Percentiles rank a stretch among this genome's conserved stretches.
phyloP scores from a whole-genome alignment of 2,113 vertebrate genomes.

The Colistium nudipinnis region DNA sequence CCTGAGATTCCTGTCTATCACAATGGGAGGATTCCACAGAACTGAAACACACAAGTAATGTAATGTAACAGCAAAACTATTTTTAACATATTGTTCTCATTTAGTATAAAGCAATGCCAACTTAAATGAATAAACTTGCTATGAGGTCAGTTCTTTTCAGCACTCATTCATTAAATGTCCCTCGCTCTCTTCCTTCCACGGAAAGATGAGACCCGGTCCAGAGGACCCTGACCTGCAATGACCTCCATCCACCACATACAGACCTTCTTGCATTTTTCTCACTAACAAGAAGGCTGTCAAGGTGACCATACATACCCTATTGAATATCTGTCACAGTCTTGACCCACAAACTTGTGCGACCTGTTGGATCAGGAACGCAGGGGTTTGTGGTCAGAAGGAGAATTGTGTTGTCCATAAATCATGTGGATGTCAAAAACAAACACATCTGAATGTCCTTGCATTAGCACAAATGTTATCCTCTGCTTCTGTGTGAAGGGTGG shows the following conservation, averaged over 20 bases:
- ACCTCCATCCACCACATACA: constrained; percentile 35
- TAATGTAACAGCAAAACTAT: constrained; percentile 7
- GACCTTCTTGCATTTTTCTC: constrained; percentile 41
- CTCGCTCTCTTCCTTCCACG: constrained; percentile 12
- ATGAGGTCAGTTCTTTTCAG: constrained; percentile 5
- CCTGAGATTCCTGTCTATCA: constrained; percentile 41
- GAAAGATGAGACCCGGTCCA: constrained; percentile 14
- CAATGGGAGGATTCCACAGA: constrained; percentile 33
- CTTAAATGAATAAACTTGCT: no score
- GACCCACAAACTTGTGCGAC: constrained; percentile 40
- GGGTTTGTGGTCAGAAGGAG: constrained; percentile 33
- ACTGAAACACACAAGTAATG: constrained; percentile 3
- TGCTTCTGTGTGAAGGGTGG: constrained; percentile 12
- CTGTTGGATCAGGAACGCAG: neutral
- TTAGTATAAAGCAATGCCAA: no score
- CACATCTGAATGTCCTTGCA: constrained; percentile 36
- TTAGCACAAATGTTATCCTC: constrained; percentile 10
- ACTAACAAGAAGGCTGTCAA: constrained; percentile 39
- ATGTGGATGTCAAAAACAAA: constrained; percentile 26
- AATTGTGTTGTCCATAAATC: constrained; percentile 31
- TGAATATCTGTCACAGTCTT: constrained; percentile 29
- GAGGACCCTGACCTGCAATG: constrained; percentile 18
- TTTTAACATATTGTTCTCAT: neutral
- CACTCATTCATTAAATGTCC: neutral
- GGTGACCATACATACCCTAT: constrained; percentile 33